phyloP scores from a whole-genome alignment of 2,113 vertebrate genomes.

The Edolisoma coerulescens region DNA sequence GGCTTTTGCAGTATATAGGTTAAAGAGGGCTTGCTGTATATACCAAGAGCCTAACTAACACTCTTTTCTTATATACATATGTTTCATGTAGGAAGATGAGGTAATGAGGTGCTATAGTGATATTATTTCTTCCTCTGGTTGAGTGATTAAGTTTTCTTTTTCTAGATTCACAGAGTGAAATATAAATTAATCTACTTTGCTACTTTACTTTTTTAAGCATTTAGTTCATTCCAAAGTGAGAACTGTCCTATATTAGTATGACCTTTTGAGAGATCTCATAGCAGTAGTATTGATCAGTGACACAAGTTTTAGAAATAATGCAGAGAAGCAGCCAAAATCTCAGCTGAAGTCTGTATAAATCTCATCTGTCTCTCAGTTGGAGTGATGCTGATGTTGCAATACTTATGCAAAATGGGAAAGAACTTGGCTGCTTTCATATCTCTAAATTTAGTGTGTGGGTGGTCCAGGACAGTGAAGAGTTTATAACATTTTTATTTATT shows the following conservation, averaged over 20 bases:
- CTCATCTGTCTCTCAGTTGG: constrained; percentile 22
- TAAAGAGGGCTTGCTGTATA: background rate
- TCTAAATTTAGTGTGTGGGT: constrained; percentile 22
- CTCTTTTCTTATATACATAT: background rate
- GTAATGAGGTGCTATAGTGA: background rate
- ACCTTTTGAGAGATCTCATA: constrained; percentile 27
- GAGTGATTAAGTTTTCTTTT: background rate
- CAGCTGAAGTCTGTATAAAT: constrained; percentile 36
- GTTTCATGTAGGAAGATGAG: background rate
- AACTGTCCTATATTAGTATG: constrained; percentile 16
- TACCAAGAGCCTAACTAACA: background rate
- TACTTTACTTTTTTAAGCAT: constrained; percentile 6
- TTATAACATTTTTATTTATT: background rate
- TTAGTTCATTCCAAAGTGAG: constrained; percentile 37
- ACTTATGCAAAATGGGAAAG: background rate
- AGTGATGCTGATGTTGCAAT: constrained; percentile 26
- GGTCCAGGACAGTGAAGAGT: background rate
- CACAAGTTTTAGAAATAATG: constrained; percentile 13
- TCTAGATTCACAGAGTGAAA: background rate
- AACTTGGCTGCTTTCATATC: constrained; percentile 15
- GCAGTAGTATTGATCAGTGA: constrained; percentile 19
- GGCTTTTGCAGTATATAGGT: background rate
- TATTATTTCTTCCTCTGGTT: background rate
- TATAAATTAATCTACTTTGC: background rate
- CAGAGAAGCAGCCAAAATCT: background rate